A percentile compares a stretch with the other conserved stretches of the same genome.
phyloP scores from a whole-genome alignment of 2,113 vertebrate species.

The Empidonax traillii region DNA sequence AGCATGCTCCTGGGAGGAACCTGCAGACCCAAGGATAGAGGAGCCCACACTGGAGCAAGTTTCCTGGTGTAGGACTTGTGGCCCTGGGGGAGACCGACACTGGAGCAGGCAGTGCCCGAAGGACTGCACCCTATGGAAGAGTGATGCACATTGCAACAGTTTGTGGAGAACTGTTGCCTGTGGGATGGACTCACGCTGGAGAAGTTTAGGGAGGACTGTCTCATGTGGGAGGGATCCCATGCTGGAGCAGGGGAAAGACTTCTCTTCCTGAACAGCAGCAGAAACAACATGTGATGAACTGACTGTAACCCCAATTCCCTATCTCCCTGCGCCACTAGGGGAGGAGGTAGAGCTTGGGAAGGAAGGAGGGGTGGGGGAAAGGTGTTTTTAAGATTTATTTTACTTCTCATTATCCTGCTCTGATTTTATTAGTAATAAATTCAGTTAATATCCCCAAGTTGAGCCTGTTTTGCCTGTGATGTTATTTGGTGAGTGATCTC shows the following conservation, averaged over 20 bases:
- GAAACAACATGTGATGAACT: not conserved
- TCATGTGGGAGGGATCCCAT: not conserved
- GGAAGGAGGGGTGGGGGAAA: not conserved
- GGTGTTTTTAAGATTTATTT: not conserved
- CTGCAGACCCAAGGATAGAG: not conserved
- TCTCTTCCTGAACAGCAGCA: not conserved
- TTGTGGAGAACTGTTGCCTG: not conserved
- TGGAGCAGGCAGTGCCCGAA: not conserved
- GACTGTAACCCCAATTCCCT: not conserved
- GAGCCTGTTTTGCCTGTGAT: not conserved
- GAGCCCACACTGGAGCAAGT: not conserved
- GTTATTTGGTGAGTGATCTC: not conserved
- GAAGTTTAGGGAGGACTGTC: not conserved
- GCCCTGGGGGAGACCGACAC: accelerated
- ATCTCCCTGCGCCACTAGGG: not conserved
- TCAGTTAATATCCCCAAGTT: not conserved
- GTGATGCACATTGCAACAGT: not conserved
- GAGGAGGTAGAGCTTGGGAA: not conserved
- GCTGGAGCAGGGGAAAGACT: not conserved
- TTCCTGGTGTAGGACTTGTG: not conserved
- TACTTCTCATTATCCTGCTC: not conserved
- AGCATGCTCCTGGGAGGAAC: not conserved
- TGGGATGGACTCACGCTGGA: not conserved
- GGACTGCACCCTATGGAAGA: not conserved
- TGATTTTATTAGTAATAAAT: not conserved